Conservation (phyloP, 2,797 vertebrate genomes). For the Peromyscus eremicus region DNA sequence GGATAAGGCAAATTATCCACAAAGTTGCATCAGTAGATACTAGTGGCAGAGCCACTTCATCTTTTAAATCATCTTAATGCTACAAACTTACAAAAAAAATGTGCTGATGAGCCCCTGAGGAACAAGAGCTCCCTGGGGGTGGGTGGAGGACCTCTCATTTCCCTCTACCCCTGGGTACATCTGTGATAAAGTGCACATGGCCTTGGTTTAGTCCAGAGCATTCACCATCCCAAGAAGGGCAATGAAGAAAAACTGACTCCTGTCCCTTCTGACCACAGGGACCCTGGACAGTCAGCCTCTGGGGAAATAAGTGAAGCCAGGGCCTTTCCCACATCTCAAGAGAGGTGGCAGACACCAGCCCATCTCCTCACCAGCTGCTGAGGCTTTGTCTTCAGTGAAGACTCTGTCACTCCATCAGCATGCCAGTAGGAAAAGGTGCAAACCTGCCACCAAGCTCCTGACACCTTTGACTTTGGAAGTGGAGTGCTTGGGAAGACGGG, state of each 20-base stretch:
- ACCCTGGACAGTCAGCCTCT: not conserved
- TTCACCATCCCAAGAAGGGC: not conserved
- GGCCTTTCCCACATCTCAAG: too few species aligned
- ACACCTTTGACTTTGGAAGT: not conserved
- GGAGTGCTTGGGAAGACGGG: not conserved
- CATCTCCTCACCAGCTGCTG: conserved; percentile 4
- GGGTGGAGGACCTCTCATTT: not conserved
- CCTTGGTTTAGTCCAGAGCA: not conserved
- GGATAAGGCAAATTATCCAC: not conserved
- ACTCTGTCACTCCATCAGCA: not conserved
- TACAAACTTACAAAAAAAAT: conserved; percentile 70
- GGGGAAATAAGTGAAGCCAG: not conserved
- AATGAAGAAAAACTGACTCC: not conserved
- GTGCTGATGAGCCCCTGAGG: conserved; percentile 67
- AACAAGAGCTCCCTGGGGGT: conserved; percentile 63
- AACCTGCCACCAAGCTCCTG: not conserved
- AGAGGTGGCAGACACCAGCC: not conserved
- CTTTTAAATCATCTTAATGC: conserved; percentile 78
- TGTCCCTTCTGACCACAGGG: not conserved
- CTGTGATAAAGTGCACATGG: conserved; percentile 1
- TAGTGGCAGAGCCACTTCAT: not conserved
- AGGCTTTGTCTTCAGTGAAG: not conserved
- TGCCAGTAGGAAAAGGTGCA: not conserved
- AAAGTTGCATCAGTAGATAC: not conserved
- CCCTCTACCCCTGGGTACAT: not conserved